These are phyloP conservation scores for Muscicapa comitata DNA, from an alignment of 2,797 vertebrate species.

Conservation along the genomic window DNA sequence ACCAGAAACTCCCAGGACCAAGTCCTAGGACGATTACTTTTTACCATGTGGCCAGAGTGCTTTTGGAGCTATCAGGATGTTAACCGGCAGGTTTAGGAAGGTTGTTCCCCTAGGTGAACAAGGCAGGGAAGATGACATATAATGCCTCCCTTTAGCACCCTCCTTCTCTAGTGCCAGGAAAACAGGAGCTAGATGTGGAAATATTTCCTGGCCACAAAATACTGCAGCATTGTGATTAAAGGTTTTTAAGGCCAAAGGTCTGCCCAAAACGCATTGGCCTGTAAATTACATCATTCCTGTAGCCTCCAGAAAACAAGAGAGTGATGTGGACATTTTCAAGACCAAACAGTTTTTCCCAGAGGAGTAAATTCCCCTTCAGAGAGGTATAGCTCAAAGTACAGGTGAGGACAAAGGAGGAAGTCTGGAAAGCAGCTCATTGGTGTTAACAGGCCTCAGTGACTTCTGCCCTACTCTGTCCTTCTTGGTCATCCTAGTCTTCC, in stretches of 20 bases:
- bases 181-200: neutral
- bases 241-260: neutral
- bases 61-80: neutral
- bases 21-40: neutral
- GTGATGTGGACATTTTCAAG: neutral
- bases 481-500: neutral
- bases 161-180: neutral
- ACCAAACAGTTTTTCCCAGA: neutral
- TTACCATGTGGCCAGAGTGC: neutral
- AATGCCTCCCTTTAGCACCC: neutral
- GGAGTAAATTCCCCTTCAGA: neutral
- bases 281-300: neutral
- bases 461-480: neutral
- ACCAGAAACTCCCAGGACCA: neutral
- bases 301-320: neutral
- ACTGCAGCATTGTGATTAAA: neutral
- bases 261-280: neutral
- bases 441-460: neutral
- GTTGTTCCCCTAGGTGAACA: accelerated
- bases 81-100: neutral
- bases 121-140: neutral
- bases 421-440: neutral
- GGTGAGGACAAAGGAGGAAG: neutral
- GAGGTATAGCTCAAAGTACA: neutral
- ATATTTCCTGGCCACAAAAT: neutral